Percentiles rank a stretch among this genome's conserved stretches.
Conservation (phyloP, 1,140 invertebrate species). For the Dinoponera quadriceps region DNA sequence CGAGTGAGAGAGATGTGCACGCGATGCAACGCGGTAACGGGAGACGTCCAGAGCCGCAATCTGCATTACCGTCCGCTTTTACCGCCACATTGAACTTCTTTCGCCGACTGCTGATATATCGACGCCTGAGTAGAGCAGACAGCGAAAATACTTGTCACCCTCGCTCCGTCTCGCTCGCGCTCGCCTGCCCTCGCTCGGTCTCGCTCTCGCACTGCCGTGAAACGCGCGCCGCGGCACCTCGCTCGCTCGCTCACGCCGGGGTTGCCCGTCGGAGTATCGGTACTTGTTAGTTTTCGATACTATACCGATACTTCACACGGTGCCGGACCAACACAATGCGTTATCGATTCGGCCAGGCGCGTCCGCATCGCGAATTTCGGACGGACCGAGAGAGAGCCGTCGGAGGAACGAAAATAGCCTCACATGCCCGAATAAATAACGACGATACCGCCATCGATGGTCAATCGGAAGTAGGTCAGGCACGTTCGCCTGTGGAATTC, state of each 20-base stretch:
- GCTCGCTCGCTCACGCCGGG: background rate
- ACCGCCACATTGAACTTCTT: constrained; percentile 69
- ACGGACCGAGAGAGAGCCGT: background rate
- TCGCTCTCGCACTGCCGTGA: background rate
- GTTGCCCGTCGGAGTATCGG: background rate
- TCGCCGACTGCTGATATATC: constrained; percentile 74
- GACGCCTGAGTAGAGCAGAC: constrained; percentile 50
- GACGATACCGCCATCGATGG: background rate
- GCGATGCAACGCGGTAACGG: constrained; percentile 69
- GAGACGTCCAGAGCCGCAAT: constrained; percentile 71
- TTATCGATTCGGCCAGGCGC: constrained; percentile 5
- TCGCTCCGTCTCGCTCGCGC: constrained; percentile 18
- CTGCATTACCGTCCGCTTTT: constrained; percentile 80
- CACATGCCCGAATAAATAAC: background rate
- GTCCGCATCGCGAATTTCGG: background rate
- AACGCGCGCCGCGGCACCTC: background rate
- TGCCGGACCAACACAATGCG: background rate
- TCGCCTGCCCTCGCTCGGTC: background rate
- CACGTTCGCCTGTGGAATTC: background rate
- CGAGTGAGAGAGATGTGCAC: constrained; percentile 53
- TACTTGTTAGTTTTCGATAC: constrained; percentile 1
- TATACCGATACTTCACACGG: background rate
- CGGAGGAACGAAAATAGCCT: background rate
- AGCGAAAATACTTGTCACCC: constrained; percentile 54
- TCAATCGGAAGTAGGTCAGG: background rate